Base-by-base conservation (phyloP, 1,140 invertebrate genomes). In the Lycorma delicatula region DNA sequence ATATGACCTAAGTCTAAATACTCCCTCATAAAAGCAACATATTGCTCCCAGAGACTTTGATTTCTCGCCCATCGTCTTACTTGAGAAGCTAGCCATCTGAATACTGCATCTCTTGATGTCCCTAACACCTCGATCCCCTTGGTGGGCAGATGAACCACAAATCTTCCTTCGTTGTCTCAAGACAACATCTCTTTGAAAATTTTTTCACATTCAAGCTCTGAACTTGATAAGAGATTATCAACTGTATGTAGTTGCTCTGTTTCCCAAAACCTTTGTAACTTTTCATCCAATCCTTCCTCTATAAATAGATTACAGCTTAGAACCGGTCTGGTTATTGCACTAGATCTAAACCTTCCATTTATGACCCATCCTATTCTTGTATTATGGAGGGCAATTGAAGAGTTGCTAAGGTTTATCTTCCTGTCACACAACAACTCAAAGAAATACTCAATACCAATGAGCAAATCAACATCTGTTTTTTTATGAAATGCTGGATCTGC, bases 21-120 rank as follows among this genome's bases (percentile, higher is more conserved):
- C 27, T 68, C 68, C n/a, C 58, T 49, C 63, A 70, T 67, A 41
- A 70, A 68, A 3, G 61, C 36, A 0, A 51, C 9, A 52, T 71
- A 71, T 12, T 62, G 23, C n/a, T 12, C 12, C 29, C 29, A 34
- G 9, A 60, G 34, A 23, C 25, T 13, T 25, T 26, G 9, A 56
- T 60, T 56, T 34, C 38, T 54, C n/a, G 7, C 23, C n/a, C 61
- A 51, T 7, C 56, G 22, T 16, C 22, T 34, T 61, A 61, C 56
- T 23, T 53, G 36, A 18, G 12, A 36, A 5, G 16, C n/a, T 36
- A 61, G 61, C 18, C 56, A 38, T 53, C 44, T 16, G 4, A 58
- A 18, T 49, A 59, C 61, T 16, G 20, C 6, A 2, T 44, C 29
- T 34, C 29, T 12, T 1, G 54, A 57, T 11, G 56, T n/a, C 6